Evolutionary conservation across 2,113 vertebrate genomes (phyloP).

Genomic region (Dasyprocta punctata): DNA sequence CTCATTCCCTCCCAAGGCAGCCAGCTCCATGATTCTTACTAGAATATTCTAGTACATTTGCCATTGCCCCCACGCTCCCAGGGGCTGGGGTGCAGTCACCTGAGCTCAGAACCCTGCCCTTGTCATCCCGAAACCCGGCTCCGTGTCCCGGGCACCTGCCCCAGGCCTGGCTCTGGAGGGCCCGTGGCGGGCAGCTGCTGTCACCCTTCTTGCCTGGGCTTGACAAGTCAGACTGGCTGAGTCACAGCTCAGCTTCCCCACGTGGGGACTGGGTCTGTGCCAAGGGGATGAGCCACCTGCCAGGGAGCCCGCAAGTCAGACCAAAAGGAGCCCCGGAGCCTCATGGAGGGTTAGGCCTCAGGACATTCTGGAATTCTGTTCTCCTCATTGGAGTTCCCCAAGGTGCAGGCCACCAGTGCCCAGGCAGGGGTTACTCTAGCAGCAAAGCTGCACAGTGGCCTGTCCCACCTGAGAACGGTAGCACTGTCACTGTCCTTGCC

Average conservation of each 20-base stretch:
- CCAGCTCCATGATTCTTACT: neutral
- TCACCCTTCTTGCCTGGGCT: slow-evolving; percentile 46
- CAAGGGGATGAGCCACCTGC: slow-evolving; percentile 30
- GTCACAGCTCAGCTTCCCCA: slow-evolving; percentile 58
- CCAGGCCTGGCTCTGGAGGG: neutral
- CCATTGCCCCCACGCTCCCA: neutral
- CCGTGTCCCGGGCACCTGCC: slow-evolving; percentile 46
- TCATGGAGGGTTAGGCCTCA: slow-evolving; percentile 37
- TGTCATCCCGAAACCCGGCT: neutral
- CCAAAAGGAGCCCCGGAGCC: slow-evolving; percentile 27
- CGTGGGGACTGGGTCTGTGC: slow-evolving; percentile 41
- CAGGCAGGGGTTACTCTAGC: neutral
- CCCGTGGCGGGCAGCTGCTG: slow-evolving; percentile 33
- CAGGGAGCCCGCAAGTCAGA: neutral
- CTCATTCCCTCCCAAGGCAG: neutral
- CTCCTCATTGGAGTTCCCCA: neutral
- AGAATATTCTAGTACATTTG: neutral
- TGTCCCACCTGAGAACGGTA: neutral
- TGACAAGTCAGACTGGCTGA: slow-evolving; percentile 55
- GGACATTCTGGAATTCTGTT: slow-evolving; percentile 66
- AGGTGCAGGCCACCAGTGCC: neutral
- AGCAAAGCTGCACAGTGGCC: neutral
- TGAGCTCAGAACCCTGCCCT: neutral
- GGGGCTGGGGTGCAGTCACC: neutral
- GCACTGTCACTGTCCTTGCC: neutral